These are phyloP conservation scores for Morone saxatilis DNA, from an alignment of 2,113 vertebrate genomes.

Conservation along the genomic window DNA sequence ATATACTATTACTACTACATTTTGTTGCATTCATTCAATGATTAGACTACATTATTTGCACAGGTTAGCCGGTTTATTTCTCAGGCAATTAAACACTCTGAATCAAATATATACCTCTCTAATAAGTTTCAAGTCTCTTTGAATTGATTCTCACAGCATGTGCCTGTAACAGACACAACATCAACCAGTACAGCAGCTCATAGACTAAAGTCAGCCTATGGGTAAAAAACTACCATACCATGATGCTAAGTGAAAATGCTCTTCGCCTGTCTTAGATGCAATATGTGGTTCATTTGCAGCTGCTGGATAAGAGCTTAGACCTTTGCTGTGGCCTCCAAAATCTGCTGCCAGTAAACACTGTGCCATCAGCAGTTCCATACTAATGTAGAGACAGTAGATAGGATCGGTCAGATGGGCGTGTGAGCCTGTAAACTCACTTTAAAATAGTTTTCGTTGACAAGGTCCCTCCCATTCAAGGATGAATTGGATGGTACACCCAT, in stretches of 20 bases:
- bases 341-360: conserved; percentile 15
- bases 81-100: no score
- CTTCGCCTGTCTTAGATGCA: neutral
- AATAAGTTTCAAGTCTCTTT: neutral
- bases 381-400: conserved; percentile 25
- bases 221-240: neutral
- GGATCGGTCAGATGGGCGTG: neutral
- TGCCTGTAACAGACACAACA: no score
- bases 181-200: neutral
- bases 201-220: neutral
- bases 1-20: no score
- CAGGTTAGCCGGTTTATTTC: no score
- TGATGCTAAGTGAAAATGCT: neutral
- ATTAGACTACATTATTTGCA: no score
- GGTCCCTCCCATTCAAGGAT: conserved; percentile 11
- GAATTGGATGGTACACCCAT: conserved; percentile 39
- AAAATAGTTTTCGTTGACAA: conserved; percentile 37
- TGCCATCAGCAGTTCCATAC: conserved; percentile 2
- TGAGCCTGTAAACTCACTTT: conserved; percentile 11
- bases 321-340: conserved; percentile 32
- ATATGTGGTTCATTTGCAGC: conserved; percentile 23
- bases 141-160: neutral
- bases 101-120: no score
- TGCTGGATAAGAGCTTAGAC: conserved; percentile 7
- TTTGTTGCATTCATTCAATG: no score